A percentile compares a stretch with the other conserved stretches of the same genome.
These are phyloP conservation scores for Embidobia sp. DNA, from an alignment of 2,888 invertebrate species.

Conservation along the genomic window DNA sequence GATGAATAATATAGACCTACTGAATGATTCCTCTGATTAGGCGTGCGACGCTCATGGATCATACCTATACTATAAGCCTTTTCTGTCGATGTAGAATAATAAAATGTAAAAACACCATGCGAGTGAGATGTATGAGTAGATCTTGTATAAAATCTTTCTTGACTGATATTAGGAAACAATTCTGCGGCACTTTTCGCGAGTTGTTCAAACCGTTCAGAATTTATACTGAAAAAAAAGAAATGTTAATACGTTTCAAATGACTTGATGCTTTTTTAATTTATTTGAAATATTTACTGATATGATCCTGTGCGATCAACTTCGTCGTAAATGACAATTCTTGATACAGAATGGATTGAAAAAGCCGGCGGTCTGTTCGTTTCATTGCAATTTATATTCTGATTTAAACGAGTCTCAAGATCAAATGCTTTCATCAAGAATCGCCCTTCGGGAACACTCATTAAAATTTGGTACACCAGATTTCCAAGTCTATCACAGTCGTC, in stretches of 20 bases:
- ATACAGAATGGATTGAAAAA: not conserved
- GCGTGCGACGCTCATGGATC: no score
- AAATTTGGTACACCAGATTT: not conserved
- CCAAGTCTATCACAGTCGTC: not conserved
- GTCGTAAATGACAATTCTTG: not conserved
- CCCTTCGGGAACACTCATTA: not conserved
- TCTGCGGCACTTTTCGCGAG: not conserved
- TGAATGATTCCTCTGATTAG: no score
- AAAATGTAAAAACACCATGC: not conserved
- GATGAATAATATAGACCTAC: no score
- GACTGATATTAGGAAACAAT: not conserved
- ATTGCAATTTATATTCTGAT: not conserved
- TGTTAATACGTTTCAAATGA: no score
- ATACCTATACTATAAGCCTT: not conserved
- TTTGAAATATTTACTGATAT: conserved; percentile 1
- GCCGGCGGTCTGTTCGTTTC: not conserved
- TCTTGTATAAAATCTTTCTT: not conserved
- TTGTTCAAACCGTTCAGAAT: not conserved
- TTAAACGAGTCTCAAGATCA: not conserved
- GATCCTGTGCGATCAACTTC: not conserved
- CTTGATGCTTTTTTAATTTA: no score
- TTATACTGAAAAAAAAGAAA: not conserved
- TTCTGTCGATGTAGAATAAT: not conserved
- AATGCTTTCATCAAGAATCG: not conserved
- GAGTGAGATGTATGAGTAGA: not conserved